Evolutionary conservation across 23 tunicate genomes (phyloP).

Genomic region (Styela plicata): DNA sequence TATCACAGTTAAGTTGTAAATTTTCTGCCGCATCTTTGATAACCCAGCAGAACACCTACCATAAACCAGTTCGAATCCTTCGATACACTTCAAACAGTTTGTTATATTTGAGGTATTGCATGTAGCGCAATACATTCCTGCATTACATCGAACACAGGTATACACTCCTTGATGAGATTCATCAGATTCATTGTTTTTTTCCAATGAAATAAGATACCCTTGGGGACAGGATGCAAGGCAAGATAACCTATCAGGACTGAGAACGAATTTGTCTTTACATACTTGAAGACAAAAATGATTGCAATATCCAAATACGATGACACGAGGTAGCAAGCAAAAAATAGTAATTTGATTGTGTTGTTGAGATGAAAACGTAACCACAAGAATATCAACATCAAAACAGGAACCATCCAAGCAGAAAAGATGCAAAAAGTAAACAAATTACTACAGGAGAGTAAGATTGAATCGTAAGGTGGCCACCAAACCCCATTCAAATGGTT

Average conservation of each 20-base stretch:
- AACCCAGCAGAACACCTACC: neutral
- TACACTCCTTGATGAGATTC: conserved; percentile 11
- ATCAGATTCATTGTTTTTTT: conserved; percentile 22
- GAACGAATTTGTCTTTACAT: conserved; percentile 38
- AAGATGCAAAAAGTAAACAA: conserved; percentile 85
- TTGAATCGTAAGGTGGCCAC: conserved; percentile 78
- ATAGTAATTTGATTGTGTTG: neutral
- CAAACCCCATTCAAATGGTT: too few relatives aligned
- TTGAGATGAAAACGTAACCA: neutral
- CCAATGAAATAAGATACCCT: conserved; percentile 48
- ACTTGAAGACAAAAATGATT: conserved; percentile 19
- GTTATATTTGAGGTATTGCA: conserved; percentile 35
- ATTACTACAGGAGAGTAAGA: conserved; percentile 91
- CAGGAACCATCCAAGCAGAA: conserved; percentile 30
- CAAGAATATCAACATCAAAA: neutral
- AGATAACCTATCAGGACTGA: conserved; percentile 23
- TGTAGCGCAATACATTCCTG: conserved; percentile 38
- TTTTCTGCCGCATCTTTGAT: neutral
- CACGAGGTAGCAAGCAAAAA: too few relatives aligned
- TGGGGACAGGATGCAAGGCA: conserved; percentile 48
- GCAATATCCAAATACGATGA: neutral
- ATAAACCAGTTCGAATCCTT: conserved; percentile 26
- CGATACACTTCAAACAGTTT: conserved; percentile 56
- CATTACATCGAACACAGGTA: conserved; percentile 49
- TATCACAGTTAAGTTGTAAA: conserved; percentile 19